Evolutionary conservation across 2,888 invertebrate species (phyloP).

Genomic region (Lycocerus yunnanus): DNA sequence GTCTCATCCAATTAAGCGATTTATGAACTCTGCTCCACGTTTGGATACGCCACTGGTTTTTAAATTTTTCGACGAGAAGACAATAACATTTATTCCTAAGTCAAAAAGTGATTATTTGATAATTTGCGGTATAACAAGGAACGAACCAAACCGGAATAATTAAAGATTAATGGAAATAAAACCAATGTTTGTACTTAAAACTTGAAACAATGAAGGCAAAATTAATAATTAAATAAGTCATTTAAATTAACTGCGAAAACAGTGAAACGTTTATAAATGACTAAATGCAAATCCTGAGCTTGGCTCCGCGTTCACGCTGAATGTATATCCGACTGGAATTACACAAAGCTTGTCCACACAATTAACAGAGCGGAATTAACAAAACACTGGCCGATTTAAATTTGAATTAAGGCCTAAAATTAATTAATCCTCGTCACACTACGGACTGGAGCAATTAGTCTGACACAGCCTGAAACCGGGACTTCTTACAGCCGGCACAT

Average conservation of each 20-base stretch:
- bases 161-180: neutral
- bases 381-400: constrained; percentile 57
- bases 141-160: constrained; percentile 7
- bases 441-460: constrained; percentile 56
- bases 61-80: too few relatives aligned
- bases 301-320: constrained; percentile 27
- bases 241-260: constrained; percentile 34
- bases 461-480: constrained; percentile 42
- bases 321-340: constrained; percentile 42
- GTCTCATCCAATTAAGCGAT: neutral
- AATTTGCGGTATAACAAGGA: neutral
- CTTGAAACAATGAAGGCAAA: constrained; percentile 1
- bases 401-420: constrained; percentile 56
- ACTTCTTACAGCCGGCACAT: constrained; percentile 43
- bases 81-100: too few relatives aligned
- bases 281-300: constrained; percentile 42
- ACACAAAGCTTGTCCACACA: constrained; percentile 52
- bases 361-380: constrained; percentile 56
- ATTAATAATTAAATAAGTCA: constrained; percentile 18
- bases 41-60: neutral
- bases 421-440: constrained; percentile 58
- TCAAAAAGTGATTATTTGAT: too few relatives aligned
- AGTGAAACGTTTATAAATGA: constrained; percentile 42
- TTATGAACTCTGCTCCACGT: neutral
- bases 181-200: constrained; percentile 3